A percentile compares a stretch with the other conserved stretches of the same genome.
These are phyloP conservation scores for Probosciger aterrimus DNA, from an alignment of 2,113 vertebrate genomes.

Conservation along the genomic window DNA sequence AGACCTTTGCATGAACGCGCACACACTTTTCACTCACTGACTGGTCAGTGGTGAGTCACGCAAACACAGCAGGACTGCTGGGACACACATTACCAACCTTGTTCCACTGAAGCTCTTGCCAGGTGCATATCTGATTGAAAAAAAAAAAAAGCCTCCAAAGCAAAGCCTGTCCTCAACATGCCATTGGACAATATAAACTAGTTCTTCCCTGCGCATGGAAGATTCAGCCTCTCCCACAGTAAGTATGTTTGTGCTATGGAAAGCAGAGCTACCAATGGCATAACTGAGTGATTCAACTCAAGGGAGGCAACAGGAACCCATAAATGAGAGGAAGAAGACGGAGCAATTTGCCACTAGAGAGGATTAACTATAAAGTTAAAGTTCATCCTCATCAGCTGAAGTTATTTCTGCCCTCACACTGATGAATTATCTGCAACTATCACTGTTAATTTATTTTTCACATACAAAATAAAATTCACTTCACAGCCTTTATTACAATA, in stretches of 20 bases:
- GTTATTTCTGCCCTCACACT: not conserved
- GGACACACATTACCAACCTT: fast-evolving
- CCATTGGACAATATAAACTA: not conserved
- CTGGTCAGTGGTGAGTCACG: fast-evolving
- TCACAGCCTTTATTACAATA: not conserved
- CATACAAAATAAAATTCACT: not conserved
- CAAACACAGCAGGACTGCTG: not conserved
- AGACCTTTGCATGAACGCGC: fast-evolving
- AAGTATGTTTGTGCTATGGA: not conserved
- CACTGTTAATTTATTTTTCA: not conserved
- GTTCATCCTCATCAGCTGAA: not conserved
- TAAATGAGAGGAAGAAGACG: not conserved
- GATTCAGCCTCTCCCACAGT: not conserved
- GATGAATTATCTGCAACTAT: fast-evolving
- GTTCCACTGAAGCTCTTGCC: not conserved
- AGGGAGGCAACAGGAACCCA: not conserved
- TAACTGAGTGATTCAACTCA: not conserved
- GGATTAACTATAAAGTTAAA: not conserved
- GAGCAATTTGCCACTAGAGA: not conserved
- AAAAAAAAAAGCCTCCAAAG: fast-evolving
- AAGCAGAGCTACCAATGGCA: not conserved
- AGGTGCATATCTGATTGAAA: not conserved
- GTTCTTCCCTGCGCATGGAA: not conserved
- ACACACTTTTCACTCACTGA: not conserved
- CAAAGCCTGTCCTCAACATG: not conserved